phyloP scores from a whole-genome alignment of 2,888 invertebrate genomes.

The Globia sparganii region DNA sequence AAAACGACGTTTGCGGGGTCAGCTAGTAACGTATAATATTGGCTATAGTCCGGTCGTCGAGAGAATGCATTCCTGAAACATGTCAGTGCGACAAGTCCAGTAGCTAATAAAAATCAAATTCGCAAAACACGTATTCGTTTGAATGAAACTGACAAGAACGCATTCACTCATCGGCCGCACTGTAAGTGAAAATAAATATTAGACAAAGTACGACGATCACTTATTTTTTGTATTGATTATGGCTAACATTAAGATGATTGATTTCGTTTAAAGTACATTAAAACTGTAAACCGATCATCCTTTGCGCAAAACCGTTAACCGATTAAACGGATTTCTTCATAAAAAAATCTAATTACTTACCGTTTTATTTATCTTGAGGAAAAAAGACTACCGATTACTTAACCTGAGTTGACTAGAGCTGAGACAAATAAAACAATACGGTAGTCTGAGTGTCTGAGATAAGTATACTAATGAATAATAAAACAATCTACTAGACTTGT shows the following conservation, averaged over 20 bases:
- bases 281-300: conserved; percentile 32
- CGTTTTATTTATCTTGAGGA: conserved; percentile 15
- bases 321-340: conserved; percentile 6
- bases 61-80: no score
- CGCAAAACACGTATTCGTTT: no score
- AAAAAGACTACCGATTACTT: conserved; percentile 6
- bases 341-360: conserved; percentile 36
- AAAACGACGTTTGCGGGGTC: no score
- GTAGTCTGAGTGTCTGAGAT: conserved; percentile 31
- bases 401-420: background rate
- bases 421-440: conserved; percentile 20
- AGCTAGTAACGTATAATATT: background rate
- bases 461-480: conserved; percentile 18
- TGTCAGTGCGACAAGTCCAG: no score
- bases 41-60: no score
- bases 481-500: conserved; percentile 7
- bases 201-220: background rate
- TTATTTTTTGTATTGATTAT: conserved; percentile 8
- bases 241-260: conserved; percentile 11
- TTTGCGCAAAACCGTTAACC: conserved; percentile 14
- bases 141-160: no score
- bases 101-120: no score
- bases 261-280: conserved; percentile 38
- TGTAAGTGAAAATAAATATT: background rate
- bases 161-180: no score